Evolutionary conservation across 2,797 vertebrate species (phyloP).

Genomic region (Bryconaethiops microstoma): DNA sequence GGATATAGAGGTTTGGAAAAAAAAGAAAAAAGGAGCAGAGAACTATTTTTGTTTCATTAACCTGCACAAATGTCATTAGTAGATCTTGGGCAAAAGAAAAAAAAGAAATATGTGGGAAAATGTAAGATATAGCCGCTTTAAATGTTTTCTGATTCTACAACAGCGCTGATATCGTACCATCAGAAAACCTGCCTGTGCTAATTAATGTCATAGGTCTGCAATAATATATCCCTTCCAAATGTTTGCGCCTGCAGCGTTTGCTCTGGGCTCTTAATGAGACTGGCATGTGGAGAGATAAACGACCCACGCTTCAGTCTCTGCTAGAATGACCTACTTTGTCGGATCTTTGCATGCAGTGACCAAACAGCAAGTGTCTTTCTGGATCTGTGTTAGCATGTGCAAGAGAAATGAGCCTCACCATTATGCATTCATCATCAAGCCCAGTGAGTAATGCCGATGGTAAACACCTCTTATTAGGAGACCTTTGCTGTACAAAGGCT

Average conservation of each 20-base stretch:
- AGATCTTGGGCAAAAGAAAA: not conserved
- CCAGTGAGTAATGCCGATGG: conserved; percentile 25
- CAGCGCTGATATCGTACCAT: not conserved
- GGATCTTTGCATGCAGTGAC: conserved; percentile 21
- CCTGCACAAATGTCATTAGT: not conserved
- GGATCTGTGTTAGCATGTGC: conserved; percentile 19
- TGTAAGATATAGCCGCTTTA: not conserved
- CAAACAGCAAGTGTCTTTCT: conserved; percentile 23
- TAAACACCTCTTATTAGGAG: conserved; percentile 26
- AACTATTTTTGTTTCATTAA: not conserved
- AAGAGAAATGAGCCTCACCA: conserved; percentile 16
- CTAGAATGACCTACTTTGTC: conserved; percentile 36
- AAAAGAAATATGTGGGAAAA: not conserved
- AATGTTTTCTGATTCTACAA: not conserved
- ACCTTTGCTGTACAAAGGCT: conserved; percentile 13
- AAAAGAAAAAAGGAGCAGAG: not conserved
- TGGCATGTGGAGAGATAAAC: conserved; percentile 31
- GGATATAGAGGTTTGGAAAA: not conserved
- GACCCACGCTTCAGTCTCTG: conserved; percentile 25
- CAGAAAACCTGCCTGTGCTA: not conserved
- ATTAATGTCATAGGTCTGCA: not conserved
- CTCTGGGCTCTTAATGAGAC: conserved; percentile 25
- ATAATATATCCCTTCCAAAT: conserved; percentile 11
- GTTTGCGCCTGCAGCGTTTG: conserved; percentile 11
- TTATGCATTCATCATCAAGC: conserved; percentile 33